Base-by-base conservation (phyloP, 1,140 invertebrate genomes). In the Bombus balteatus region DNA sequence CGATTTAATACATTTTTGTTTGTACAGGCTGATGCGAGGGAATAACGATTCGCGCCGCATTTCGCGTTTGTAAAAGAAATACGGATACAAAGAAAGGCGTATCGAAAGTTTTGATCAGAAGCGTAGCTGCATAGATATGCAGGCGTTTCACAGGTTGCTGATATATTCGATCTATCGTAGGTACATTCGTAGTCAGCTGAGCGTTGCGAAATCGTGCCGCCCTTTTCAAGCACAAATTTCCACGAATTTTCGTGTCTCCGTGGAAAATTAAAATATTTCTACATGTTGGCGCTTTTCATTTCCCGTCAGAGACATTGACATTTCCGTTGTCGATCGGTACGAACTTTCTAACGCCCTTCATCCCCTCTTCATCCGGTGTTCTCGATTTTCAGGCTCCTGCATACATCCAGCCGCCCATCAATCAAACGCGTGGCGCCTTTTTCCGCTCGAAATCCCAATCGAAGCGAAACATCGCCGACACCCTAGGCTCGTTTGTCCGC, bases 91-190 rank as follows among this genome's bases (percentile, higher is more conserved):
- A 41, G 6, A 28, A 71, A 71, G 4, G 2, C 18, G 28, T 25
- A 59, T 18, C 34, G 0, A n/a, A 78, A 22, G 59, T 32, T 65
- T 66, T 22, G n/a, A 65, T 79, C 59, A n/a, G 28, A 15, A 8
- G 37, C 18, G 3, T 34, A 47, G 41, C 18, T 13, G 39, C 28
- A 76, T 25, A n/a, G 12, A 34, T 65, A 66, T 41, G 15, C 57
- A 9, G 71, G n/a, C 41, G 62, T 22, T 82, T 78, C 72, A 83
- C n/a, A 37, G 1, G 25, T 66, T 72, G 59, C 57, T 59, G 74
- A 86, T 82, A 78, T 73, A 77, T 86, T 43, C 43, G 59, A 73
- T 77, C 47, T 62, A 73, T 73, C 68, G 47, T 62, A 37, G 32
- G 68, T 34, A 34, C 39, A 86, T 76, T 62, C 41, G 72, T 47